Evolutionary conservation across 2,113 vertebrate genomes (phyloP), one percentile per base, ranked within the genome.

Genomic region (Myodes glareolus): DNA sequence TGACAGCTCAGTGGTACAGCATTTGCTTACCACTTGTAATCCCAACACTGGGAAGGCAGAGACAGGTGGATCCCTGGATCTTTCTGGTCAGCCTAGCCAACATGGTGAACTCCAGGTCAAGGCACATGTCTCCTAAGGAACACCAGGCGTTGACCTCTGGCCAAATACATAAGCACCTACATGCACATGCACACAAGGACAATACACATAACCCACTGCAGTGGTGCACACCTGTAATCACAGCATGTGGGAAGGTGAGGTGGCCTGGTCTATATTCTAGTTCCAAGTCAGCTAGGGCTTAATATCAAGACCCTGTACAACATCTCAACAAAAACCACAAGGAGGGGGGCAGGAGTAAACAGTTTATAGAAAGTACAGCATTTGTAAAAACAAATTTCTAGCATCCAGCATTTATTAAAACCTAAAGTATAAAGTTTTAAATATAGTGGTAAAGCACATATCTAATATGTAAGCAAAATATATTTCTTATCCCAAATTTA

Each of bases 401-500:
- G 39, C 33, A 89, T 10, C 33, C 23, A 50, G 17, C 77, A 88
- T 75, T 90, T 55, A 80, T 80, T 92, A 88, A 63, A 95, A 87
- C 14, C 33, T 91, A 21, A 87, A 88, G 2, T 5, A 95, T 45
- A 86, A 73, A 21, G 75, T 75, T 50, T 86, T 87, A 92, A 73
- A 67, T 84, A 75, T 9, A 85, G 87, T 55, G 27, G 31, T 73
- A 72, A n/a, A 80, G 88, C 63, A 23, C 29, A 45, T 91, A 58
- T 61, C 27, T 95, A 82, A 55, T 77, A 94, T 29, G 21, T 52
- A 86, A 95, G 73, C 36, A 80, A 94, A 95, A 27, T 39, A 47
- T 47, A 61, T 45, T 36, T 67, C 0, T 1, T 13, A 88, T 12
- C 25, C 27, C 39, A 94, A 91, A 88, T 73, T 92, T n/a, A 94